Percentiles rank a stretch among this genome's conserved stretches.
Conservation (phyloP, 2,113 vertebrate species). For the Oreocharis arfaki region DNA sequence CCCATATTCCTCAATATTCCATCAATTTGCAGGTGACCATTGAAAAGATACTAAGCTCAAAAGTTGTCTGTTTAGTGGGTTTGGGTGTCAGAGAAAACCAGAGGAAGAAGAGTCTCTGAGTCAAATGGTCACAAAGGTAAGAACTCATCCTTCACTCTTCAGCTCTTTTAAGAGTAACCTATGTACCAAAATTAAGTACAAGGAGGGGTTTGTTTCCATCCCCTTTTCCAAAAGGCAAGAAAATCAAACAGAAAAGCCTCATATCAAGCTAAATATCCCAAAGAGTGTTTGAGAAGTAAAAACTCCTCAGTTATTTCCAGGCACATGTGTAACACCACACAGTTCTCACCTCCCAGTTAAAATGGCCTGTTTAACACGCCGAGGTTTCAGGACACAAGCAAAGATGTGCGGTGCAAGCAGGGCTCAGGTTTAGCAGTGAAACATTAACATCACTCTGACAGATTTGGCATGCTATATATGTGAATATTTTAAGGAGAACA, state of each 20-base stretch:
- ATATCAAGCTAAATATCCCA: not conserved
- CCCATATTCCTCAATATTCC: not conserved
- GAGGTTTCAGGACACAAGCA: not conserved
- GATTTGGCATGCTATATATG: not conserved
- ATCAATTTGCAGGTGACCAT: not conserved
- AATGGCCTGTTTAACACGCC: not conserved
- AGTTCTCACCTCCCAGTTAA: not conserved
- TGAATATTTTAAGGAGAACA: slow-evolving; percentile 39
- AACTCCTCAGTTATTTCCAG: not conserved
- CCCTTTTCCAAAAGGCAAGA: not conserved
- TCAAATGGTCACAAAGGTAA: not conserved
- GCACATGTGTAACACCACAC: not conserved
- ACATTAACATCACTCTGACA: not conserved
- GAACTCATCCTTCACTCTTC: not conserved
- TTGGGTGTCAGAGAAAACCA: not conserved
- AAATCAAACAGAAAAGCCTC: not conserved
- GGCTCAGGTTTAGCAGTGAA: not conserved
- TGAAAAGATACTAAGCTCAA: not conserved
- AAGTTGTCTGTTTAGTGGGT: not conserved
- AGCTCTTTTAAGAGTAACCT: not conserved
- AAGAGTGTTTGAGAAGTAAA: not conserved
- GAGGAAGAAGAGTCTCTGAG: not conserved
- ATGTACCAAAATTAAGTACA: not conserved
- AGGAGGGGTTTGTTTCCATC: not conserved
- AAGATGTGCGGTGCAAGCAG: not conserved